A percentile compares a stretch with the other conserved stretches of the same genome.
These are phyloP conservation scores for Corythornis leucogaster DNA, from an alignment of 2,797 vertebrate genomes.

Conservation along the genomic window DNA sequence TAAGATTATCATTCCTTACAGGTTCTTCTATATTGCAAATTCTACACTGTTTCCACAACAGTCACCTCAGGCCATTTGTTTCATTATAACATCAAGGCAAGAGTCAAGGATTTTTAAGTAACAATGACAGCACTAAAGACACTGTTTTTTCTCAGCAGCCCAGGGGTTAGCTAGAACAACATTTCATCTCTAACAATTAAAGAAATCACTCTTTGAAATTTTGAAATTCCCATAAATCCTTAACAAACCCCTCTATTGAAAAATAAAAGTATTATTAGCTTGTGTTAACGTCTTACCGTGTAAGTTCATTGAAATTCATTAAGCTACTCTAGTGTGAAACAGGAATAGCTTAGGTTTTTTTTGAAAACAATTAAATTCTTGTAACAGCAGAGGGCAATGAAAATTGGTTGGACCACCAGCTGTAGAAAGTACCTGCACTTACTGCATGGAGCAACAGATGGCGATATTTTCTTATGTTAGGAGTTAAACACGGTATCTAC, in stretches of 20 bases:
- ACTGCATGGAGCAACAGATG: slow-evolving; percentile 65
- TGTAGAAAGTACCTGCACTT: slow-evolving; percentile 2
- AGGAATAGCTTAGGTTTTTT: neutral
- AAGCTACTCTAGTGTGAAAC: neutral
- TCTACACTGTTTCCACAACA: neutral
- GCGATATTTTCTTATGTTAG: slow-evolving; percentile 53
- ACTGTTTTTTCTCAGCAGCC: neutral
- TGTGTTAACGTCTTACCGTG: neutral
- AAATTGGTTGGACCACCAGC: neutral
- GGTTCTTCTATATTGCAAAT: neutral
- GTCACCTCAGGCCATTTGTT: neutral
- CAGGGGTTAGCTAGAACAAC: neutral
- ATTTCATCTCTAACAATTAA: neutral
- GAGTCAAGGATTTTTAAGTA: neutral
- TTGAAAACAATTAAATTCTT: neutral
- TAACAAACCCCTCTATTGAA: neutral
- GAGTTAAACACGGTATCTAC: fast-evolving
- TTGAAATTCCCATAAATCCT: neutral
- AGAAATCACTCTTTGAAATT: neutral
- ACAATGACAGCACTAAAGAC: neutral
- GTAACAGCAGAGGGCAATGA: neutral
- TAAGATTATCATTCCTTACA: neutral
- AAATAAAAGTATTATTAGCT: neutral
- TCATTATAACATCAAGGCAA: neutral
- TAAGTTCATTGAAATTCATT: neutral